Evolutionary conservation across 2,888 invertebrate genomes (phyloP), one percentile per base, ranked within the genome.

Genomic region (Linnaemya tessellans): DNA sequence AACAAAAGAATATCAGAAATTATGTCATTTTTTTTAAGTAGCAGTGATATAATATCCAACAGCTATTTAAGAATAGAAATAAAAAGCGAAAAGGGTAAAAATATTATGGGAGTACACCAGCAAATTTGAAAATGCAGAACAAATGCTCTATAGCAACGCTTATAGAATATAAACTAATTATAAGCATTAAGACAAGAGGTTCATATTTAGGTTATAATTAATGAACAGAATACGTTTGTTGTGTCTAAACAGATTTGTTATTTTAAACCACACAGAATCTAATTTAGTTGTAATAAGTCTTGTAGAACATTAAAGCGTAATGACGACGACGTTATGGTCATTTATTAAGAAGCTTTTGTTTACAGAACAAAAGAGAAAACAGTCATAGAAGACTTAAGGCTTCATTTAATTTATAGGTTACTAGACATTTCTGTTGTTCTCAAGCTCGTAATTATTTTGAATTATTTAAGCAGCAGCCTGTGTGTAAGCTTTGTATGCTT

Each of bases 141-240:
- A 54, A 22, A n/a, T 5, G 4, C 4, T 3, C 0, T n/a, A n/a
- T n/a, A n/a, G n/a, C n/a, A 11, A 54, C 11, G n/a, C 18, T 18
- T 22, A 10, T 18, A 22, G 5, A 54, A 54, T 2, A 54, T 22
- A 54, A 20, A 54, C 20, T 22, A 54, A 54, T 54, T 54, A 54
- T 54, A 54, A 22, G 51, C 51, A 20, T 54, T 10, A 18, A 54
- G 51, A 54, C 20, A 54, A 54, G 11, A 54, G 51, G 51, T 18
- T 22, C 9, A 22, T 10, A 20, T 54, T 54, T 20, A 11, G 51
- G 20, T 54, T 11, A 54, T 8, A 20, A 22, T 22, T 22, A 18
- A 18, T 51, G 51, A 51, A 51, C 15, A 51, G 0, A 18, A 51
- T 51, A 49, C 49, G 3, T 18, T 15, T n/a, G 3, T 46, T 11